Evolutionary conservation across 2,888 invertebrate species (phyloP), one percentile per base, ranked within the genome.

Genomic region (Aethes cnicana): DNA sequence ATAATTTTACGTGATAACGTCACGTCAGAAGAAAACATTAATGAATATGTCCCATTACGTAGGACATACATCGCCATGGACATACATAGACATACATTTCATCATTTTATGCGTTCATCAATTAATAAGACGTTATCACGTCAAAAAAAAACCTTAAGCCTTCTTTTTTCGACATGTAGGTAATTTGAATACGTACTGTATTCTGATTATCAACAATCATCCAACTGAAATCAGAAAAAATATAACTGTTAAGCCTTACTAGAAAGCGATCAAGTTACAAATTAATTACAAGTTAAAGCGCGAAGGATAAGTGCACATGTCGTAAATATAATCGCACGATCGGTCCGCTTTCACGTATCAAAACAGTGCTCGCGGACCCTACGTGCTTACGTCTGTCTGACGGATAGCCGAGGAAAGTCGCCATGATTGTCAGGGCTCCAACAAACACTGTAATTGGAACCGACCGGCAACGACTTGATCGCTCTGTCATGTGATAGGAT

Each of bases 221-320:
- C 23, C 32, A 4, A 14, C 7, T 18, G 43, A n/a, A 23, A 5
- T 4, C 23, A 30, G 28, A 26, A 18, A 17, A 23, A 30, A 30
- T 17, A 23, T 44, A 41, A 50, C 49, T 55, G 55, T 53, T 47
- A 55, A 58, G 56, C 59, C 57, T 50, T 61, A 62, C 50, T 62
- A 72, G 81, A 81, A 81, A 81, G 75, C 76, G 69, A 78, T 79
- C 72, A 68, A 66, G 72, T 76, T 74, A 71, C 80, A 68, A 77
- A 76, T 72, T 74, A 77, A 81, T 77, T 74, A 71, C 68, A 67
- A 63, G 65, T 70, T 63, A 59, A n/a, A 62, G 60, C 69, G 66
- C 71, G 64, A 69, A 74, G 63, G 66, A 69, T 68, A 66, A 67
- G 58, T 59, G 66, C 70, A 73, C 66, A 69, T 70, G 72, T 67